Base-by-base conservation (phyloP, 2,113 vertebrate genomes). In the Saiga tatarica region DNA sequence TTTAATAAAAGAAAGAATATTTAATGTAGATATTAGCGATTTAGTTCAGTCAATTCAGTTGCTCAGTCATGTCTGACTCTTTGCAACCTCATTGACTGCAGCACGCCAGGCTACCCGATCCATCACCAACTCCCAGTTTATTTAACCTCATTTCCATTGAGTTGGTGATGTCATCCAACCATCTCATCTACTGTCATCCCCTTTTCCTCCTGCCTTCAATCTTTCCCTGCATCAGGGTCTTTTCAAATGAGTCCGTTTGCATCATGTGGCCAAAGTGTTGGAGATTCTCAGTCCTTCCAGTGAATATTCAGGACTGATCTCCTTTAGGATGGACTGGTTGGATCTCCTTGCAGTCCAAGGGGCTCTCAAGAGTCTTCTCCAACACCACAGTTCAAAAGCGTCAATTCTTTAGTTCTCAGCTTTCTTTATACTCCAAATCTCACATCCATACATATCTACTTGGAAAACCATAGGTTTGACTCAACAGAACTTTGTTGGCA, bases 1-100 rank as follows among this genome's bases (percentile, higher is more conserved):
- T 89, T 92, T 79, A 17, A 85, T 47, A 84, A 89, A 33, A 21
- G 3, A 8, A 92, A 21, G 2, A 47, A 28, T 42, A 50, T 60
- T 89, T 1, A 36, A 74, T 92, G 59, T 26, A 85, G 25, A 33
- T 85, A 89, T 52, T 95, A 89, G 15, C 89, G 64, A 86, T 71
- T 96, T 89, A 83, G 16, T 67, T 67, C 8, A 67, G 60, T 15
- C 60, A 83, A 8, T 67, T 67, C 16, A 67, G 60, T 16, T 30
- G 28, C 60, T 62, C 3, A 33, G 33, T 67, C 64, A 21, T 2
- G n/a, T 67, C 64, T 36, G 64, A 67, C 64, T 21, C 4, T 36
- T 36, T 21, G 64, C 2, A 4, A 67, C 8, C 33, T 17, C 62
- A n/a, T 5, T 9, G 16, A 67, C 33, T 19, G 33, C 62, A 67